Conservation (phyloP, 1,140 invertebrate species). For the Penaeus indicus region DNA sequence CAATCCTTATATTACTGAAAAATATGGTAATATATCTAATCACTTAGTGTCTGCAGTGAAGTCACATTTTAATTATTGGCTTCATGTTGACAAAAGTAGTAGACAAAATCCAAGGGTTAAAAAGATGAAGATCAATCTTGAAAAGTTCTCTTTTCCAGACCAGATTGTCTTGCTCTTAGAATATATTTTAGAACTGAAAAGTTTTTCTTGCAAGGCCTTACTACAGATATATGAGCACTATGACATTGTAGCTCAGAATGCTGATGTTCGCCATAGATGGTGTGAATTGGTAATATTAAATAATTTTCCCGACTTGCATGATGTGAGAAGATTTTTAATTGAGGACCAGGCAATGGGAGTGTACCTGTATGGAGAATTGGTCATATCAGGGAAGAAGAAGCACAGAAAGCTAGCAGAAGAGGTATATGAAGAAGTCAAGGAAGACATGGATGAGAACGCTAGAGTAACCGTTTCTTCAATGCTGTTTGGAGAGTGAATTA, state of each 20-base stretch:
- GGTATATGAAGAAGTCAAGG: slow-evolving; percentile 28
- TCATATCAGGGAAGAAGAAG: slow-evolving; percentile 65
- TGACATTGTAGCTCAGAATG: slow-evolving; percentile 64
- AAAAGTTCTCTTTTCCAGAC: slow-evolving; percentile 62
- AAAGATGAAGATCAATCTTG: slow-evolving; percentile 56
- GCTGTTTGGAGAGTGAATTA: slow-evolving; percentile 51
- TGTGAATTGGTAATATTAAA: slow-evolving; percentile 71
- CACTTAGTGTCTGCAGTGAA: slow-evolving; percentile 35
- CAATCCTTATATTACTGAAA: slow-evolving; percentile 46
- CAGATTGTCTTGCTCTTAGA: slow-evolving; percentile 66
- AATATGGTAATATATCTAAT: slow-evolving; percentile 46
- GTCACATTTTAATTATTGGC: slow-evolving; percentile 60
- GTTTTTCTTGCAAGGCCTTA: slow-evolving; percentile 29
- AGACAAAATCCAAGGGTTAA: slow-evolving; percentile 29
- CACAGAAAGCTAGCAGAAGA: slow-evolving; percentile 35
- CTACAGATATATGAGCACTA: slow-evolving; percentile 58
- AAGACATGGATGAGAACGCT: slow-evolving; percentile 61
- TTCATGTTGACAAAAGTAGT: slow-evolving; percentile 19
- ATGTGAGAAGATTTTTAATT: slow-evolving; percentile 68
- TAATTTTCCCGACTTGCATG: slow-evolving; percentile 67
- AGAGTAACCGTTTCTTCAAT: slow-evolving; percentile 44
- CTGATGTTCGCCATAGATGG: slow-evolving; percentile 70
- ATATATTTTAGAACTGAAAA: slow-evolving; percentile 60
- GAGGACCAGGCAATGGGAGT: slow-evolving; percentile 69
- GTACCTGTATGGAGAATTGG: slow-evolving; percentile 69